phyloP scores from a whole-genome alignment of 2,888 invertebrate genomes.

The Leptinotarsa tumamoca region DNA sequence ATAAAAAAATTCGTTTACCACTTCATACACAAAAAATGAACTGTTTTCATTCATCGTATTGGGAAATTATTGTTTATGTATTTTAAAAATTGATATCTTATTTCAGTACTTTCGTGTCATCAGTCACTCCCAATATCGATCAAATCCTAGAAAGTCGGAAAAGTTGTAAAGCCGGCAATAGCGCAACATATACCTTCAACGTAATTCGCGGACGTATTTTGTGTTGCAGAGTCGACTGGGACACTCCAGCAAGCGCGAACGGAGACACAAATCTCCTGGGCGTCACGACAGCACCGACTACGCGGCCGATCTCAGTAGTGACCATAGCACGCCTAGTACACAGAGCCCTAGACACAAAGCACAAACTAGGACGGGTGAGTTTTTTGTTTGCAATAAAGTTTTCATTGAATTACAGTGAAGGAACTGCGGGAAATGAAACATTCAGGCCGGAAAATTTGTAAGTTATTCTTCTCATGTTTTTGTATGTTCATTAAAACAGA shows the following conservation, averaged over 20 bases:
- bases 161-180: background rate
- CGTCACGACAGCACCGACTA: constrained; percentile 77
- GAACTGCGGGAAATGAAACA: too few relatives aligned
- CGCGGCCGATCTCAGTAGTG: constrained; percentile 82
- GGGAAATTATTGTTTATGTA: background rate
- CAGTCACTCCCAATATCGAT: background rate
- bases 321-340: constrained; percentile 79
- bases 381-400: background rate
- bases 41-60: background rate
- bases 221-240: constrained; percentile 78
- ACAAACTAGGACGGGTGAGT: constrained; percentile 69
- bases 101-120: background rate
- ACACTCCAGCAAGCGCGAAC: constrained; percentile 54
- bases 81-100: too few relatives aligned
- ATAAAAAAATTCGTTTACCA: too few relatives aligned
- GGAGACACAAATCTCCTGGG: constrained; percentile 70
- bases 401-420: too few relatives aligned
- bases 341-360: constrained; percentile 82
- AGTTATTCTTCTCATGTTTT: too few relatives aligned
- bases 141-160: background rate
- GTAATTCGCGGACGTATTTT: constrained; percentile 26
- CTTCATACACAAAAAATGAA: background rate
- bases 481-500: too few relatives aligned
- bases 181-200: background rate
- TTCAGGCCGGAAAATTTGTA: too few relatives aligned